Conservation (phyloP, 2,797 vertebrate species). For the Champsocephalus gunnari region DNA sequence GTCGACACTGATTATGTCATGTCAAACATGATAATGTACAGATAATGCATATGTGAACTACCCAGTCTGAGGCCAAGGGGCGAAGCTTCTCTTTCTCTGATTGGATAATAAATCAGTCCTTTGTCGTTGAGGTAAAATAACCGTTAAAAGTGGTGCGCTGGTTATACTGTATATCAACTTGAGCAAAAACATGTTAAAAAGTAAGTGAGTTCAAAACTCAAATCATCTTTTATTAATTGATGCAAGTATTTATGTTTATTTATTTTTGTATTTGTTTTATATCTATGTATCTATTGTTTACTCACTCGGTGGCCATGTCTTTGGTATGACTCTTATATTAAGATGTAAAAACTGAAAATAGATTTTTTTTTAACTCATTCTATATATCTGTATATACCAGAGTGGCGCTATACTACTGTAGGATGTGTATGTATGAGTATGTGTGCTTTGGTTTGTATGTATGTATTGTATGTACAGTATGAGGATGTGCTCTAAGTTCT, state of each 20-base stretch:
- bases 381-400: slow-evolving; percentile 85
- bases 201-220: slow-evolving; percentile 63
- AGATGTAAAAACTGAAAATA: slow-evolving; percentile 83
- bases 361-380: slow-evolving; percentile 82
- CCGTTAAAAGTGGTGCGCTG: slow-evolving; percentile 64
- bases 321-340: slow-evolving; percentile 86
- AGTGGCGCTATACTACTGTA: slow-evolving; percentile 71
- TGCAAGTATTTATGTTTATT: slow-evolving; percentile 83
- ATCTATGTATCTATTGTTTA: slow-evolving; percentile 85
- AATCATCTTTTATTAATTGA: slow-evolving; percentile 76
- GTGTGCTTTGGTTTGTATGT: slow-evolving; percentile 77
- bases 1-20: slow-evolving; percentile 51
- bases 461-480: slow-evolving; percentile 73
- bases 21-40: slow-evolving; percentile 68
- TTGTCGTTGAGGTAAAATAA: slow-evolving; percentile 64
- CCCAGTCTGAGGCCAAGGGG: slow-evolving; percentile 35
- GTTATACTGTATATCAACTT: slow-evolving; percentile 68
- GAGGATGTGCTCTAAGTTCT: slow-evolving; percentile 76
- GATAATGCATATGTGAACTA: slow-evolving; percentile 41
- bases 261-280: slow-evolving; percentile 87
- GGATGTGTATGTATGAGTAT: slow-evolving; percentile 68
- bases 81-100: slow-evolving; percentile 26
- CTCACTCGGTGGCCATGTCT: slow-evolving; percentile 87
- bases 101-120: slow-evolving; percentile 49
- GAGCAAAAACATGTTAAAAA: slow-evolving; percentile 67